Conservation (phyloP, 2,888 invertebrate genomes). For the Metalampra italica region DNA sequence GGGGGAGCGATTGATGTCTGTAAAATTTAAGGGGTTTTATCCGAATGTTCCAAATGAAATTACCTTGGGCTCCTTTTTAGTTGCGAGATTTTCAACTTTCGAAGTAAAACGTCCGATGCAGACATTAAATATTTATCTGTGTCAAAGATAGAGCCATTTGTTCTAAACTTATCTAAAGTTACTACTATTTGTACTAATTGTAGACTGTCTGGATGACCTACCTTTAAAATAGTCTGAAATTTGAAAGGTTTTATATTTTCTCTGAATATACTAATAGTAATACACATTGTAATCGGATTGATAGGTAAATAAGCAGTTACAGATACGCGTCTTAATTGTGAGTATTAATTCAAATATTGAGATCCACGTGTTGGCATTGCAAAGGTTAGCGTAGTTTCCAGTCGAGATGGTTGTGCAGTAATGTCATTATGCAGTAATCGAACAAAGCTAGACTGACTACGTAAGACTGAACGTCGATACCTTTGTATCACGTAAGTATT, state of each 20-base stretch:
- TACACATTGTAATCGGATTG: too few species aligned
- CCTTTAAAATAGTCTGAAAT: background rate
- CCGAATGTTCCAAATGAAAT: constrained; percentile 26
- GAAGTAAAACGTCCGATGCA: constrained; percentile 5
- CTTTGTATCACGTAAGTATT: too few species aligned
- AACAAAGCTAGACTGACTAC: background rate
- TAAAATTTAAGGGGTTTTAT: constrained; percentile 31
- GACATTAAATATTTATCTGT: constrained; percentile 4
- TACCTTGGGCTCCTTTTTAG: constrained; percentile 13
- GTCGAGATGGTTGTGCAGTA: constrained; percentile 5
- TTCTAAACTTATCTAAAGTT: background rate
- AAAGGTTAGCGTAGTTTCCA: constrained; percentile 17
- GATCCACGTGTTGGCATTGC: background rate
- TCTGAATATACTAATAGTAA: too few species aligned
- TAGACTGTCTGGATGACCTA: too few species aligned
- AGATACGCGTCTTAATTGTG: too few species aligned
- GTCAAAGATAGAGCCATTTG: background rate
- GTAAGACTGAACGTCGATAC: background rate
- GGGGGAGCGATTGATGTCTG: constrained; percentile 30
- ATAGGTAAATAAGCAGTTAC: too few species aligned
- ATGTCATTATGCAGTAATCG: constrained; percentile 3
- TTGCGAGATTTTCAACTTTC: constrained; percentile 4
- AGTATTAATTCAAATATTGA: too few species aligned
- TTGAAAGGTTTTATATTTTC: too few species aligned
- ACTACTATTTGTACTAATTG: too few species aligned